Conservation (phyloP, 1,140 invertebrate species). For the Trichonephila clavata region DNA sequence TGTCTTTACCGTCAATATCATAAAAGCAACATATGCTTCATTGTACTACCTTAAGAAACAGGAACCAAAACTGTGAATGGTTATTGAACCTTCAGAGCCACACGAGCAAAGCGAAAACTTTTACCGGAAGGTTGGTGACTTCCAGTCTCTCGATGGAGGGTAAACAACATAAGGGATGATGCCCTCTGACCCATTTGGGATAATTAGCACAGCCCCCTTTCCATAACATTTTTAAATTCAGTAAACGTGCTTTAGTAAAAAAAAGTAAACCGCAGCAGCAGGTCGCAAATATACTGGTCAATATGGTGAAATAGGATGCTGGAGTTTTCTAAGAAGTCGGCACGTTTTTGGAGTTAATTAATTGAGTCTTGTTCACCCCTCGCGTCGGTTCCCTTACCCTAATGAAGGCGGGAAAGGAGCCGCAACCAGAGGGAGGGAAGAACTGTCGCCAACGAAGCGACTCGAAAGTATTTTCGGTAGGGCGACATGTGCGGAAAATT, state of each 20-base stretch:
- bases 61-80: too few species aligned
- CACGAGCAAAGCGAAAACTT: background rate
- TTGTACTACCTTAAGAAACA: too few species aligned
- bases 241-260: background rate
- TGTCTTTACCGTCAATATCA: too few species aligned
- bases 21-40: too few species aligned
- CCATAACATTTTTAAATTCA: background rate
- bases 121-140: slow-evolving; percentile 24
- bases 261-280: background rate
- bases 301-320: background rate
- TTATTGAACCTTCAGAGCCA: too few species aligned
- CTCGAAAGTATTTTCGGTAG: background rate
- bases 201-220: background rate
- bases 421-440: background rate
- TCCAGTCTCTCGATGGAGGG: background rate
- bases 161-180: slow-evolving; percentile 45
- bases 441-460: background rate
- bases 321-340: slow-evolving; percentile 27
- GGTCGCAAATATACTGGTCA: slow-evolving; percentile 6
- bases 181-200: background rate
- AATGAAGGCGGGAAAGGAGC: slow-evolving; percentile 10
- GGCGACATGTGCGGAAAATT: background rate
- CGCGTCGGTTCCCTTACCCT: background rate
- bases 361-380: slow-evolving; percentile 38
- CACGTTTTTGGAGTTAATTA: slow-evolving; percentile 16